phyloP scores from a whole-genome alignment of 2,888 invertebrate species.

The Latrodectus elegans region DNA sequence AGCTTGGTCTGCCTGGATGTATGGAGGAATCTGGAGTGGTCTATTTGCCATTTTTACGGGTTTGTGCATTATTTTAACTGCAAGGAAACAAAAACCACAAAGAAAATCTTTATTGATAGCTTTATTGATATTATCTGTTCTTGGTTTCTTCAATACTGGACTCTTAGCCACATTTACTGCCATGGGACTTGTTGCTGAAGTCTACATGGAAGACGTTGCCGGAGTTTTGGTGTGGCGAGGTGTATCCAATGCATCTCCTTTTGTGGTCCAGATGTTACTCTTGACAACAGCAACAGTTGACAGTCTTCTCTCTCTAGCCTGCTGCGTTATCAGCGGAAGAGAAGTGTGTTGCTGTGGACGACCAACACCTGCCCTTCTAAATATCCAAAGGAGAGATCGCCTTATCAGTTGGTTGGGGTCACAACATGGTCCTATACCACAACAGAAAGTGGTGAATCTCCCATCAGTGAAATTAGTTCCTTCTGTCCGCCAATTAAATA shows the following conservation, averaged over 20 bases:
- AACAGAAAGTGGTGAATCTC: slow-evolving; percentile 41
- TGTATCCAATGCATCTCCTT: slow-evolving; percentile 62
- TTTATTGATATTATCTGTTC: slow-evolving; percentile 48
- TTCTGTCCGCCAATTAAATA: slow-evolving; percentile 27
- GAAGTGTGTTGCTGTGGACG: slow-evolving; percentile 66
- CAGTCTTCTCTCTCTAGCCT: slow-evolving; percentile 59
- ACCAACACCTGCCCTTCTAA: slow-evolving; percentile 54
- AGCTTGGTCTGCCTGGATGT: slow-evolving; percentile 66
- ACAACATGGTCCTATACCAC: slow-evolving; percentile 49
- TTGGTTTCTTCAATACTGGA: slow-evolving; percentile 66
- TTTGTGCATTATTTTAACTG: slow-evolving; percentile 58
- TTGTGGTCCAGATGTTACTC: slow-evolving; percentile 53
- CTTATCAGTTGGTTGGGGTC: slow-evolving; percentile 64
- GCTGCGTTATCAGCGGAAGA: slow-evolving; percentile 65
- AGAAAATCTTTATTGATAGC: slow-evolving; percentile 54
- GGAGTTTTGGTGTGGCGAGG: slow-evolving; percentile 63
- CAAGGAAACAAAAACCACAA: slow-evolving; percentile 59
- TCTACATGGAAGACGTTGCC: slow-evolving; percentile 67
- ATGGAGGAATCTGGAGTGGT: slow-evolving; percentile 68
- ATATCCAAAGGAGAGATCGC: slow-evolving; percentile 44
- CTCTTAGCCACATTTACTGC: slow-evolving; percentile 64
- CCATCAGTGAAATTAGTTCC: slow-evolving; percentile 58
- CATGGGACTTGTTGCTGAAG: slow-evolving; percentile 66
- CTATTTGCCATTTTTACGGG: slow-evolving; percentile 66
- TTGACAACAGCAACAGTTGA: slow-evolving; percentile 64